Conservation (phyloP, 2,113 vertebrate genomes). For the Rallus limicola region DNA sequence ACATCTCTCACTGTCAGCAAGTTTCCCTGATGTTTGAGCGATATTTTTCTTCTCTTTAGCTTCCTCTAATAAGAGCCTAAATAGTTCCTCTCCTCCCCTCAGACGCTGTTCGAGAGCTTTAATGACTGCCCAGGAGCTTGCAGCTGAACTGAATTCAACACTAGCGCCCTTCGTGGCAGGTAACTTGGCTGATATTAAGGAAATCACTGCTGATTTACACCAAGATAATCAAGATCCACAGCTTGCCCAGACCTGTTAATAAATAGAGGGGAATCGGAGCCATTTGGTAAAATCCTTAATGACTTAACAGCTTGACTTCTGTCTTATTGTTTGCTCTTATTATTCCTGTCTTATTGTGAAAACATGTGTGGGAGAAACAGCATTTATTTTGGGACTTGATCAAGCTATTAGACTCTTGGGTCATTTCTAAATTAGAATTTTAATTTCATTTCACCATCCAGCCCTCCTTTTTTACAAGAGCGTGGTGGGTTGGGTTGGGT, state of each 20-base stretch:
- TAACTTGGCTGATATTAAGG: neutral
- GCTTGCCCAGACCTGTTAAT: neutral
- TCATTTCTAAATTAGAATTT: constrained; percentile 13
- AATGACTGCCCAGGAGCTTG: neutral
- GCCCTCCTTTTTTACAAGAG: neutral
- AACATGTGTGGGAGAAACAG: constrained; percentile 23
- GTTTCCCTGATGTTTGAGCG: constrained; percentile 40
- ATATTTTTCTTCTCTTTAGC: constrained; percentile 20
- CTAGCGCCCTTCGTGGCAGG: neutral
- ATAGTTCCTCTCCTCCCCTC: constrained; percentile 5
- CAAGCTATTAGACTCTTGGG: constrained; percentile 31
- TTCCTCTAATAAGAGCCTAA: constrained; percentile 28
- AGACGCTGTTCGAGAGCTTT: neutral
- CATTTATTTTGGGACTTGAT: constrained; percentile 31
- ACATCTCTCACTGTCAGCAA: constrained; percentile 59
- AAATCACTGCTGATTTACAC: constrained; percentile 51
- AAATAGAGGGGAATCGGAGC: neutral
- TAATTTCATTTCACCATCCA: constrained; percentile 48
- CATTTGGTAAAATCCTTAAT: constrained; percentile 61
- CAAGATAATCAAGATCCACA: constrained; percentile 1
- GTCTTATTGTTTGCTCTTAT: constrained; percentile 53
- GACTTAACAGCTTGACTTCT: constrained; percentile 51
- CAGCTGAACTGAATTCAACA: neutral
- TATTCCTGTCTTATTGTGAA: constrained; percentile 39
- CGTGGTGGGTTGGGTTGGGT: too few relatives aligned